Percentiles rank a stretch among this genome's conserved stretches.
Conservation (phyloP, 2,888 invertebrate species). For the Congeria kusceri region DNA sequence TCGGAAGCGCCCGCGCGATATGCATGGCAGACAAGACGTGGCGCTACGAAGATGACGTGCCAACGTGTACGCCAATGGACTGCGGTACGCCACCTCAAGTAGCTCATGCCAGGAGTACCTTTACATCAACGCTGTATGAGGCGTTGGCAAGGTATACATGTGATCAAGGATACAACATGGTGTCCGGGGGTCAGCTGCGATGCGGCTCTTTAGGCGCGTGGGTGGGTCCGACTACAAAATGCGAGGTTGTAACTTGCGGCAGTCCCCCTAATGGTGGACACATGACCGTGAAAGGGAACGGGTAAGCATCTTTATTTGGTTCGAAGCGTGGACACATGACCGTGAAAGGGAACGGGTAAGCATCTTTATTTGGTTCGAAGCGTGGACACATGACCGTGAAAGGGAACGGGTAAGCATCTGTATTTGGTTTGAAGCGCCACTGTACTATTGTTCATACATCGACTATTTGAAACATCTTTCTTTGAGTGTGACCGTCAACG, state of each 20-base stretch:
- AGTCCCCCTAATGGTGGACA: slow-evolving; percentile 40
- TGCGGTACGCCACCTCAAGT: slow-evolving; percentile 71
- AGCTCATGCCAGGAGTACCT: slow-evolving; percentile 85
- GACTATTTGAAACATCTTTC: too few relatives aligned
- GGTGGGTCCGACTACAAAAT: slow-evolving; percentile 76
- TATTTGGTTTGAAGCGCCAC: too few relatives aligned
- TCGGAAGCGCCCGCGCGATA: slow-evolving; percentile 61
- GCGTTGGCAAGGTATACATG: slow-evolving; percentile 77
- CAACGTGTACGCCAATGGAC: slow-evolving; percentile 64
- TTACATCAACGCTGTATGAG: slow-evolving; percentile 74
- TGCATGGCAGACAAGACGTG: slow-evolving; percentile 67
- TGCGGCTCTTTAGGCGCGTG: slow-evolving; percentile 78
- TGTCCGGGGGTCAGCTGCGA: slow-evolving; percentile 56
- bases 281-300: slow-evolving; percentile 21
- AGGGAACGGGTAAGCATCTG: slow-evolving; percentile 24
- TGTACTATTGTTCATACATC: too few relatives aligned
- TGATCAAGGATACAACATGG: slow-evolving; percentile 74
- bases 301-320: too few relatives aligned
- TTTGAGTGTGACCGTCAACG: too few relatives aligned
- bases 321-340: slow-evolving; percentile 39
- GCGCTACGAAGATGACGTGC: slow-evolving; percentile 52
- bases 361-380: too few relatives aligned
- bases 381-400: slow-evolving; percentile 31
- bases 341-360: slow-evolving; percentile 17
- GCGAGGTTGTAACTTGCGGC: slow-evolving; percentile 77